Evolutionary conservation across 2,888 invertebrate genomes (phyloP), one percentile per base, ranked within the genome.

Genomic region (Dasypolia templi): DNA sequence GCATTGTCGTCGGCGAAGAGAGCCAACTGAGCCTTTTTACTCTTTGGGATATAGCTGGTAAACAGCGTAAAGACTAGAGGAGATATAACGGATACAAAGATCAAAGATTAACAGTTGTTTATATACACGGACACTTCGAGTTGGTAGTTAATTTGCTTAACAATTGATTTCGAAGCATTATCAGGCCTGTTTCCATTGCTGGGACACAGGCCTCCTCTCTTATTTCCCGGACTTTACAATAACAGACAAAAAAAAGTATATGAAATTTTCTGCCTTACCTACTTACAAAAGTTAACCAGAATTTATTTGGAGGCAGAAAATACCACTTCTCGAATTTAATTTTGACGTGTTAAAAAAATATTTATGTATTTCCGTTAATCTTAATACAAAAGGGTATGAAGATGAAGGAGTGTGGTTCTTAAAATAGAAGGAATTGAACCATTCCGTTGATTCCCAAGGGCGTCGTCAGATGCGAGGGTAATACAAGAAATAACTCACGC

Each of bases 361-460:
- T 63, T 46, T 35, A 22, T 29, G 26, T 56, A 55, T 66, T 56
- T 62, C 63, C n/a, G 53, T 77, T 77, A 51, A 63, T 78, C 77
- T 67, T 67, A 56, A 82, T 82, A 22, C 82, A 32, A 63, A 6
- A 22, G 77, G 26, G 77, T n/a, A 32, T 82, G 55, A 63, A 80
- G 49, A 62, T 49, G 49, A 19, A 76, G 22, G 53, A 42, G 51
- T 46, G 32, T 61, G 58, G 29, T 49, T 56, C 39, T 69, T 14
- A 58, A 65, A 84, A 72, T 68, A 68, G 77, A 59, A 67, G 58
- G 46, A 68, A 77, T 77, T 49, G 68, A 63, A 44, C 81, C 77
- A 68, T 46, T 63, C 53, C 53, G 6, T 67, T n/a, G 17, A 35
- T 5, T 77, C 78, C 82, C 78, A 42, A 0, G 82, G 58, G 78